Percentiles rank a stretch among this genome's conserved stretches.
These are phyloP conservation scores for Coreoperca whiteheadi DNA, from an alignment of 2,113 vertebrate species.

Conservation along the genomic window DNA sequence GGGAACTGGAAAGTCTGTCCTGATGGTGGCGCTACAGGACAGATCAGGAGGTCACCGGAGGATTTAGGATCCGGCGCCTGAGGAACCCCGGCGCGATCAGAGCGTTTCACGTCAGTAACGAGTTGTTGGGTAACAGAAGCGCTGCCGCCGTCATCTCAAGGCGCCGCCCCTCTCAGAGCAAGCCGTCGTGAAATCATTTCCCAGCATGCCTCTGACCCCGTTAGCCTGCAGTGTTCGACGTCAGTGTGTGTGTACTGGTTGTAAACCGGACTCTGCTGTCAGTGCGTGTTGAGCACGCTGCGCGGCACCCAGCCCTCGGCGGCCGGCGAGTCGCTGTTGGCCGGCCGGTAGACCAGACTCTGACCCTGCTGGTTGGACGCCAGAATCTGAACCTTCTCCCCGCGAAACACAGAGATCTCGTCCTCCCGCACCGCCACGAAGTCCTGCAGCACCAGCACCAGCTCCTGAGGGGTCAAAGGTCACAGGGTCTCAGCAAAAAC, in stretches of 20 bases:
- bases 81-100: too few species aligned
- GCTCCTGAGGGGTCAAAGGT: conserved; percentile 69
- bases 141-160: neutral
- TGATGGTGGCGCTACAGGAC: too few species aligned
- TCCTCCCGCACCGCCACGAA: conserved; percentile 97
- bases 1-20: too few species aligned
- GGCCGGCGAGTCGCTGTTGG: conserved; percentile 92
- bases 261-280: too few species aligned
- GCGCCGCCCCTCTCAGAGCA: neutral
- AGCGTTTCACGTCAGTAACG: too few species aligned
- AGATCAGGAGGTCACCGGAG: too few species aligned
- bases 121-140: neutral
- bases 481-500: neutral
- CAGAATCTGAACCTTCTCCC: conserved; percentile 96
- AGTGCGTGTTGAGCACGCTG: conserved; percentile 86
- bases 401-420: conserved; percentile 96
- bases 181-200: neutral
- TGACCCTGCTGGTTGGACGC: conserved; percentile 98
- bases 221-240: neutral
- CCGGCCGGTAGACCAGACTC: conserved; percentile 96
- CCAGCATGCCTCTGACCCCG: conserved; percentile 24
- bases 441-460: conserved; percentile 94
- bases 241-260: neutral
- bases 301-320: conserved; percentile 99
- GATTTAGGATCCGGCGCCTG: too few species aligned